These are phyloP conservation scores for Standfussiana lucernea DNA, from an alignment of 2,888 invertebrate genomes.

Conservation along the genomic window DNA sequence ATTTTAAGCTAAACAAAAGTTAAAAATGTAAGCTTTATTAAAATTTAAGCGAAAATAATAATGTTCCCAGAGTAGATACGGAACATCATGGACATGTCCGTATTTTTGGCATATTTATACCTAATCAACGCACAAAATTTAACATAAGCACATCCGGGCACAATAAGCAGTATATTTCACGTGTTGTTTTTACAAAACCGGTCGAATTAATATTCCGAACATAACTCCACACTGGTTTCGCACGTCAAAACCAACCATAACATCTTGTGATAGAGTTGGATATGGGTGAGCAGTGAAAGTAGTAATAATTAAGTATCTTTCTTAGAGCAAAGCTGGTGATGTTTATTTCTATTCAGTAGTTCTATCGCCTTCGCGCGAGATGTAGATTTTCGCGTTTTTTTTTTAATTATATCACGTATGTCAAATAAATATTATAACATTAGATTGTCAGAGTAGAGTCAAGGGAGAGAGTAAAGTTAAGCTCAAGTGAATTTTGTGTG, in stretches of 20 bases:
- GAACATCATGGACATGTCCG: neutral
- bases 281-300: slow-evolving; percentile 4
- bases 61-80: neutral
- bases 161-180: slow-evolving; percentile 36
- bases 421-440: neutral
- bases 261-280: neutral
- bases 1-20: neutral
- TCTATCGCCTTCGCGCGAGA: slow-evolving; percentile 33
- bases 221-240: slow-evolving; percentile 14
- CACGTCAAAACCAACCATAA: slow-evolving; percentile 18
- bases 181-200: slow-evolving; percentile 55
- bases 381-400: slow-evolving; percentile 30
- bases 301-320: slow-evolving; percentile 50
- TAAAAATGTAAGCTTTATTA: neutral
- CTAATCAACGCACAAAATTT: slow-evolving; percentile 32
- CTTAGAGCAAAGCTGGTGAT: slow-evolving; percentile 37
- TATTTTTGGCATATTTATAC: slow-evolving; percentile 4
- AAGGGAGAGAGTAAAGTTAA: slow-evolving; percentile 17
- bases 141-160: slow-evolving; percentile 41
- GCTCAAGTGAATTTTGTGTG: slow-evolving; percentile 32
- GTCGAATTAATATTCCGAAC: slow-evolving; percentile 59
- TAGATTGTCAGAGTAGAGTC: slow-evolving; percentile 15
- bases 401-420: slow-evolving; percentile 1
- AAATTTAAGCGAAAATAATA: neutral
- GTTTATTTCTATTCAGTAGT: slow-evolving; percentile 53